Base-by-base conservation (phyloP, 2,113 vertebrate species). In the Epinephelus fuscoguttatus region DNA sequence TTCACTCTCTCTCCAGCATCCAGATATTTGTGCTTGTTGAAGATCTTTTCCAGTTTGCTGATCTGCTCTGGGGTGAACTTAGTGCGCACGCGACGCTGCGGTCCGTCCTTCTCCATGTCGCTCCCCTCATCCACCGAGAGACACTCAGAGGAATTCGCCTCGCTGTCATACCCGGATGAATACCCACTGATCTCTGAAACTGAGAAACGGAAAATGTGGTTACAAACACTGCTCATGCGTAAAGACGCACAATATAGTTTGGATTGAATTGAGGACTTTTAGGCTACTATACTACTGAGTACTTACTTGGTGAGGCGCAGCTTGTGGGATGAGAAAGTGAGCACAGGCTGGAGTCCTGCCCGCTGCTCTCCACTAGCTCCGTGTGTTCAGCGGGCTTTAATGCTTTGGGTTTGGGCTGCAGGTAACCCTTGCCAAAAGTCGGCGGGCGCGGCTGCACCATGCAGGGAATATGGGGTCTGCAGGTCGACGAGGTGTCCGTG, bases 21-120 rank as follows among this genome's bases (percentile, higher is more conserved):
- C 87, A 97, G 84, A 81, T 97, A 97, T 70, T 94, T 96, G 52
- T 96, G 94, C 9, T 94, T 94, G 85, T 69, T 92, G 91, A 98
- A 97, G 67, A 95, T 95, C 37, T 95, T 95, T 53, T 97, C 96
- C 82, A 97, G 89, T 0, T 90, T 95, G 80, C 84, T 84, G 70
- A 97, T 92, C 92, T 97, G 96, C 13, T 96, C 94, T 0, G 92
- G 73, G 3, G 91, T 96, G 90, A 97, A 97, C 77, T 96, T 96
- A 0, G 96, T 96, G 66, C 96, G 92, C 4, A 93, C 84, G 0
- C 96, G 85, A 18, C 96, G 95, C 56, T 88, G 93, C 1, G 14
- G 18, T 0, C n/a, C 74, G 19, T 82, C 89, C 21, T 67, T 88
- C 14, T 19, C 91, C 3, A 0, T 0, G 19, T 92, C 86, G 3